Percentiles rank a stretch among this genome's conserved stretches.
Evolutionary conservation across 2,888 invertebrate genomes (phyloP).

Genomic region (Syrista parreyssii): DNA sequence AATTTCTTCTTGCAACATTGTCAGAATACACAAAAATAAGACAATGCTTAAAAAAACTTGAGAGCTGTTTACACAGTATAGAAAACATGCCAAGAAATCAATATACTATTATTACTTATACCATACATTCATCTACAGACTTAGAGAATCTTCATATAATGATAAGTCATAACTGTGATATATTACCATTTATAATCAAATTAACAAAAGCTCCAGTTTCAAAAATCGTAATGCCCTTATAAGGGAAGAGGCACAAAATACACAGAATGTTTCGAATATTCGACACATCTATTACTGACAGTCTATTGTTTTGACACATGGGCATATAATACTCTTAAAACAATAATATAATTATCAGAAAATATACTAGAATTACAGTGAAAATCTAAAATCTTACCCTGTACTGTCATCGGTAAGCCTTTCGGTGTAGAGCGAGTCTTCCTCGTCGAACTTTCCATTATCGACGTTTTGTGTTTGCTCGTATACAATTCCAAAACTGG

Average conservation of each 20-base stretch:
- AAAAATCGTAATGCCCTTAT: slow-evolving; percentile 58
- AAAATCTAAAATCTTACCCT: slow-evolving; percentile 60
- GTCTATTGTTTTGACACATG: background rate
- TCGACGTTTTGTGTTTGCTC: slow-evolving; percentile 65
- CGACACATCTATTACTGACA: background rate
- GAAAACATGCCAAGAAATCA: no score
- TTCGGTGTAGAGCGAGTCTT: slow-evolving; percentile 64
- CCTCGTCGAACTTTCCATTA: slow-evolving; percentile 60
- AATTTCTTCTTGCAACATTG: no score
- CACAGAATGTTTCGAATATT: slow-evolving; percentile 6
- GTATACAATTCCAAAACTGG: slow-evolving; percentile 67
- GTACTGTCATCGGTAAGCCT: slow-evolving; percentile 67
- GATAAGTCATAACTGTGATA: no score
- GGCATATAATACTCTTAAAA: background rate
- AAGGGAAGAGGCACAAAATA: slow-evolving; percentile 46
- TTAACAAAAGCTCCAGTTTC: slow-evolving; percentile 31
- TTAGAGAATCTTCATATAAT: no score
- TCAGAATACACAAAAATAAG: no score
- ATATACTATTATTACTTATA: no score
- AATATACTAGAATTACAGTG: slow-evolving; percentile 3
- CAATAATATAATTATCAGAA: slow-evolving; percentile 15
- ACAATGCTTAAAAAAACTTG: no score
- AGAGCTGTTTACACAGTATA: no score
- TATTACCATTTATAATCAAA: no score
- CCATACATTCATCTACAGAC: no score